Evolutionary conservation across 2,113 vertebrate species (phyloP), one percentile per base, ranked within the genome.

Genomic region (Tragelaphus scriptus): DNA sequence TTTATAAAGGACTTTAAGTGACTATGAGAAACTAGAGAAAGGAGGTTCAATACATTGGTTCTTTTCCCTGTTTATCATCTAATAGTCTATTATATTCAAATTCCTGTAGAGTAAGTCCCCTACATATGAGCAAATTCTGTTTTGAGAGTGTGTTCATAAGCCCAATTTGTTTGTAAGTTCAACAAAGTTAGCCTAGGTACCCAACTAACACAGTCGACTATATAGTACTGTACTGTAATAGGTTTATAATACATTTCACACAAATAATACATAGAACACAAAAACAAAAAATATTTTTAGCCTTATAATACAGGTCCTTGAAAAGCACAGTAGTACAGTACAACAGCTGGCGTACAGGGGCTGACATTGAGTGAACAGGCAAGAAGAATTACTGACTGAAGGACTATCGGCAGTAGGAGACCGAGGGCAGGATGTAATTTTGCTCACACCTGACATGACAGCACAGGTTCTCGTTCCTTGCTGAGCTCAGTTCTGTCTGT

Each of bases 1-100:
- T 91, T 85, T 88, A 14, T 81, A 94, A 40, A 49, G 47, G 47
- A 7, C 36, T 91, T 91, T 40, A 51, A 49, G 26, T 82, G 65
- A 92, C 55, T 79, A 23, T 53, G n/a, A 9, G 58, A 93, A 91
- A 71, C 10, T 14, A 77, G 36, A 94, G 44, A 88, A 84, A 95
- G 40, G 36, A 95, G 71, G 55, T 92, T 55, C 23, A 85, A 80
- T 86, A 16, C 13, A 81, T 75, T 77, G 40, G 15, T 85, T 28
- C 26, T 17, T 85, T 88, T 53, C 23, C 6, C 53, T 89, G 53
- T 80, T 88, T 49, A 75, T 80, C 61, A 32, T 47, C 17, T 80
- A 16, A 44, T 81, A 55, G 47, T 68, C 63, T 71, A 8, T 94
- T 82, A 49, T 80, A 63, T 30, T 92, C 36, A 79, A 61, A 51